Evolutionary conservation across 2,113 vertebrate species (phyloP).

Genomic region (Patagioenas fasciata): DNA sequence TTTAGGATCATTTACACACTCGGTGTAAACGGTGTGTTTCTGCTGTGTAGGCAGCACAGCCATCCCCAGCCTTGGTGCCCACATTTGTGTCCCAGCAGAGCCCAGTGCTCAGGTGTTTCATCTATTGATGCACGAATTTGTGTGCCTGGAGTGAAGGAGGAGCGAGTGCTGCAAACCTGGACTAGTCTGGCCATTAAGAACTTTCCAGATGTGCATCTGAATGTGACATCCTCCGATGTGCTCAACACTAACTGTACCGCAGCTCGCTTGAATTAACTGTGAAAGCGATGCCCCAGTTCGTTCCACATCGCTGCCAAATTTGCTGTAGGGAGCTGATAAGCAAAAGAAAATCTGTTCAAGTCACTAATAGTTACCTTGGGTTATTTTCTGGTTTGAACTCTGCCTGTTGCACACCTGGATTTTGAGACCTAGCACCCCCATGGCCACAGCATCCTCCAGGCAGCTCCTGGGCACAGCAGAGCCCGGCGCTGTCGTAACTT

Average conservation of each 20-base stretch:
- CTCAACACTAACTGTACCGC: neutral
- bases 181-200: neutral
- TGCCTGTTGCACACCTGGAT: neutral
- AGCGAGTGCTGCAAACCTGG: neutral
- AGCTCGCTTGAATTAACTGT: no score
- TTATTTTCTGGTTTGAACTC: neutral
- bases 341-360: neutral
- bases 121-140: neutral
- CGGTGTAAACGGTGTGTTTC: accelerated
- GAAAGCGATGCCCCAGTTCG: accelerated
- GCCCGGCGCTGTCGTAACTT: neutral
- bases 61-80: neutral
- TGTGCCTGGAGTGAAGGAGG: neutral
- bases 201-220: neutral
- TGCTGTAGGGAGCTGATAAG: neutral
- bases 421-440: neutral
- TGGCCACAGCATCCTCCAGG: neutral
- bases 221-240: accelerated
- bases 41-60: neutral
- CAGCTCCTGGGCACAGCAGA: neutral
- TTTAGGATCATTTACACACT: neutral
- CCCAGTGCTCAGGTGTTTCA: neutral
- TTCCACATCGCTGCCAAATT: neutral
- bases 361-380: neutral
- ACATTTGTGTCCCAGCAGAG: neutral